These are phyloP conservation scores for Zootoca vivipara DNA, from an alignment of 2,113 vertebrate genomes.

Conservation along the genomic window DNA sequence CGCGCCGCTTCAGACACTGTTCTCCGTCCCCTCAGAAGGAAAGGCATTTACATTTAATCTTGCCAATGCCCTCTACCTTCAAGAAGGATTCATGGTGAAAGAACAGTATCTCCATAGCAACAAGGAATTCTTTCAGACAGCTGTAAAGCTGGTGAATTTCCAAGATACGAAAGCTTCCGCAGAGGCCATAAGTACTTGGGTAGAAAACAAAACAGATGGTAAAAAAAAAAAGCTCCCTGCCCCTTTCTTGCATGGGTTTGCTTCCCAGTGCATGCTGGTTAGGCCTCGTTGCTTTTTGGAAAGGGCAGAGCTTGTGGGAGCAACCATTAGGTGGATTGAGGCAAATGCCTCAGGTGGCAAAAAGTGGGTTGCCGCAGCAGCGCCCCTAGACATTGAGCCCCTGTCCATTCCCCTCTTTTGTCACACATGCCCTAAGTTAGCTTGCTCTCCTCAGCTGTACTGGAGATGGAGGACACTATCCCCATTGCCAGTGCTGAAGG, in stretches of 20 bases:
- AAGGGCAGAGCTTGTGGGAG: not conserved
- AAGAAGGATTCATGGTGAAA: constrained; percentile 77
- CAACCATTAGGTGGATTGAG: no score
- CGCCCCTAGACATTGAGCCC: no score
- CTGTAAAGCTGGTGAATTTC: constrained; percentile 81
- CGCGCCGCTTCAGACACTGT: constrained; percentile 63
- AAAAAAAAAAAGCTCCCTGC: constrained; percentile 64
- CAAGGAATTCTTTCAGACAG: constrained; percentile 74
- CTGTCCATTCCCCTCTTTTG: no score
- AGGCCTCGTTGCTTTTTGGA: not conserved
- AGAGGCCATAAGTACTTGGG: constrained; percentile 80
- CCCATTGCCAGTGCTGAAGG: no score
- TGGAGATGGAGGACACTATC: no score
- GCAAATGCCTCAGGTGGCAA: no score
- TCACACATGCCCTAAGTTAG: no score
- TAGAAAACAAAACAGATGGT: constrained; percentile 83
- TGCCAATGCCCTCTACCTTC: constrained; percentile 82
- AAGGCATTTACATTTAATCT: constrained; percentile 79
- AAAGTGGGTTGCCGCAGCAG: no score
- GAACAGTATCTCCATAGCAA: constrained; percentile 83
- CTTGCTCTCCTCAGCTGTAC: no score
- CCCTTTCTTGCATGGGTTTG: constrained; percentile 35
- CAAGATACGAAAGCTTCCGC: constrained; percentile 74
- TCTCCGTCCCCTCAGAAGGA: constrained; percentile 68
- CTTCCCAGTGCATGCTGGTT: not conserved